Evolutionary conservation across 2,888 invertebrate species (phyloP).

Genomic region (Sphinx pinastri): DNA sequence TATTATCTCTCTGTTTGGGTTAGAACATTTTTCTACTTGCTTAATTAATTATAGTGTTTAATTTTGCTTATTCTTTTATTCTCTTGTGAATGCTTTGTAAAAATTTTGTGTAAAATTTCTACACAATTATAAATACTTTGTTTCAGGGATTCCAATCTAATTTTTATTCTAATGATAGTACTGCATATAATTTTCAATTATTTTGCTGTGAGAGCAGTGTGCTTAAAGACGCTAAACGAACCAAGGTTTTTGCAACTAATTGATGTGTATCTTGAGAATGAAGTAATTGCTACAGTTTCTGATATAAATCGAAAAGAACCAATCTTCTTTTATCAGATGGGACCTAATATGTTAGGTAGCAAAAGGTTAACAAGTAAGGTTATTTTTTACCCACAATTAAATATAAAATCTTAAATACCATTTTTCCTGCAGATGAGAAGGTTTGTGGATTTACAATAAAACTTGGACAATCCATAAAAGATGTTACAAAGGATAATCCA

Average conservation of each 20-base stretch:
- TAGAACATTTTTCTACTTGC: slow-evolving; percentile 51
- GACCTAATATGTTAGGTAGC: slow-evolving; percentile 59
- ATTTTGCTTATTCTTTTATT: too few relatives aligned
- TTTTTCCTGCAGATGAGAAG: slow-evolving; percentile 77
- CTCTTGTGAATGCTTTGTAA: too few relatives aligned
- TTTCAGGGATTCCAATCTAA: slow-evolving; percentile 87
- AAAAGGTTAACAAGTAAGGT: neutral
- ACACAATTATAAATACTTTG: slow-evolving; percentile 14
- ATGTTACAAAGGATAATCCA: slow-evolving; percentile 46
- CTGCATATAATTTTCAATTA: slow-evolving; percentile 95
- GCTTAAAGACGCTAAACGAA: slow-evolving; percentile 92
- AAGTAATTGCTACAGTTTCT: slow-evolving; percentile 85
- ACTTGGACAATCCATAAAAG: slow-evolving; percentile 83
- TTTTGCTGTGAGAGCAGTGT: slow-evolving; percentile 91
- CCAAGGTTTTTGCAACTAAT: slow-evolving; percentile 89
- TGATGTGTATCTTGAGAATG: slow-evolving; percentile 86
- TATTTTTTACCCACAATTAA: neutral
- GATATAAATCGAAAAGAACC: slow-evolving; percentile 89
- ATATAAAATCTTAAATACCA: neutral
- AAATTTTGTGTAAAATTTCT: too few relatives aligned
- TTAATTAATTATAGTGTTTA: too few relatives aligned
- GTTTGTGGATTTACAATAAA: slow-evolving; percentile 86
- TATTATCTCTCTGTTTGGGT: slow-evolving; percentile 87
- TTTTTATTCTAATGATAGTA: slow-evolving; percentile 89
- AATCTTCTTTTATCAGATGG: slow-evolving; percentile 58